Conservation (phyloP, 2,113 vertebrate genomes). For the Esox niger region DNA sequence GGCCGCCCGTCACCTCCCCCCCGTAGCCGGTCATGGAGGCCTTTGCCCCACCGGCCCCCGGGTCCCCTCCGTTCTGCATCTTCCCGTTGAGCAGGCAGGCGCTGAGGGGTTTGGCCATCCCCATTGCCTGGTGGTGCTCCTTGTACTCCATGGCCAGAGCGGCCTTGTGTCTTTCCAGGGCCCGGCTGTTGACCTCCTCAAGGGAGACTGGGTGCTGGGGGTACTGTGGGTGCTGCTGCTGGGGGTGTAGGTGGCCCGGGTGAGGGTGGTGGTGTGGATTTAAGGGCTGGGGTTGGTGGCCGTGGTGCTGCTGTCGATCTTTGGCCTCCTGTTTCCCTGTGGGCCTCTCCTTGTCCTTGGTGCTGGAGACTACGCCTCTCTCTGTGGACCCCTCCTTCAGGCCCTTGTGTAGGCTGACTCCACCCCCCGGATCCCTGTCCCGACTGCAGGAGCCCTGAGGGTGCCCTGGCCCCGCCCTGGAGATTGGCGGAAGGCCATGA, state of each 20-base stretch:
- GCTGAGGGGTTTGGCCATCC: conserved; percentile 80
- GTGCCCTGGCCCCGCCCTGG: conserved; percentile 80
- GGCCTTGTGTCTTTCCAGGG: conserved; percentile 83
- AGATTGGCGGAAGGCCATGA: conserved; percentile 84
- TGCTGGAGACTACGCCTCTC: conserved; percentile 75
- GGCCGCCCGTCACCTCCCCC: conserved; percentile 63
- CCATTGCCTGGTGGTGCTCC: conserved; percentile 72
- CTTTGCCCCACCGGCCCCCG: conserved; percentile 62
- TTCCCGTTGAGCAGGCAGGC: conserved; percentile 90
- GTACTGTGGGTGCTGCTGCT: conserved; percentile 78
- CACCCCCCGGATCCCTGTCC: conserved; percentile 79
- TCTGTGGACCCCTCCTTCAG: conserved; percentile 79
- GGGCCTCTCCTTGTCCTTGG: conserved; percentile 83
- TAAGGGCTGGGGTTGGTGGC: conserved; percentile 68
- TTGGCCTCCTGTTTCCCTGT: conserved; percentile 78
- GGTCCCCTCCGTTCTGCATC: conserved; percentile 83
- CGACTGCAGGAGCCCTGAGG: conserved; percentile 86
- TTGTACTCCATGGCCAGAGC: conserved; percentile 81
- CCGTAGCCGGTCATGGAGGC: conserved; percentile 80
- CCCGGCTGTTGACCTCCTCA: conserved; percentile 75
- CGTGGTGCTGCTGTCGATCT: conserved; percentile 68
- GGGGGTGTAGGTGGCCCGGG: conserved; percentile 65
- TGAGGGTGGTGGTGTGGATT: conserved; percentile 78
- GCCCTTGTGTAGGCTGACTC: conserved; percentile 74
- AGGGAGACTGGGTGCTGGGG: conserved; percentile 59